Conservation (phyloP, 2,797 vertebrate genomes). For the Acanthis flammea region DNA sequence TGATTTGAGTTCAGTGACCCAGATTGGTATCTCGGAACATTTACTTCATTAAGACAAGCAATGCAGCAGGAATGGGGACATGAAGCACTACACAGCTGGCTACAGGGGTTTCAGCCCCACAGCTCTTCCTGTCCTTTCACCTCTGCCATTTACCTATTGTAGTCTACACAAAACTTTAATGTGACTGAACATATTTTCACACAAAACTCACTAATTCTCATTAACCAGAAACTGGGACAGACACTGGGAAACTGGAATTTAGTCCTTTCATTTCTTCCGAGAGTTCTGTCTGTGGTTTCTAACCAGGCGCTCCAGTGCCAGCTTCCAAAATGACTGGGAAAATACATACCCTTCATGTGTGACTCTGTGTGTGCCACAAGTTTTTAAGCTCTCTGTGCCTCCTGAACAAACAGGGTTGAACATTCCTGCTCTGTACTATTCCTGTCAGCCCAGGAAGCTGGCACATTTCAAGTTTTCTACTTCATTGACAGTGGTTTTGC, state of each 20-base stretch:
- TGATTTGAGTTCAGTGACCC: background rate
- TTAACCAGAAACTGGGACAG: too few species aligned
- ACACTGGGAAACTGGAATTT: too few species aligned
- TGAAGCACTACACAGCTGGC: background rate
- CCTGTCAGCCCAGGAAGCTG: background rate
- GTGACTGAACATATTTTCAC: rapidly evolving
- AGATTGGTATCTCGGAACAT: background rate
- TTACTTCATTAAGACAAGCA: background rate
- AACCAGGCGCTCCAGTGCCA: background rate
- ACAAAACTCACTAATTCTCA: background rate
- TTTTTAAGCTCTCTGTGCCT: background rate
- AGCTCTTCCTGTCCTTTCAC: background rate
- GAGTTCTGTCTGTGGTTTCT: background rate
- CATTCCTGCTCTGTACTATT: background rate
- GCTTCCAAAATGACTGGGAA: background rate
- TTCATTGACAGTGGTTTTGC: background rate
- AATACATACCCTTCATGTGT: rapidly evolving
- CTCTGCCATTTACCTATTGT: background rate
- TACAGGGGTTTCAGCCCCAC: background rate
- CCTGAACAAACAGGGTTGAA: background rate
- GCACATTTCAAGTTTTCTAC: background rate
- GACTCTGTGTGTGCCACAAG: background rate
- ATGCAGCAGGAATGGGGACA: background rate
- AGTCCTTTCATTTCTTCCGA: background rate
- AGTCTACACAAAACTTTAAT: background rate